Evolutionary conservation across 2,113 vertebrate genomes (phyloP).

Genomic region (Ivindomyrus marchei): DNA sequence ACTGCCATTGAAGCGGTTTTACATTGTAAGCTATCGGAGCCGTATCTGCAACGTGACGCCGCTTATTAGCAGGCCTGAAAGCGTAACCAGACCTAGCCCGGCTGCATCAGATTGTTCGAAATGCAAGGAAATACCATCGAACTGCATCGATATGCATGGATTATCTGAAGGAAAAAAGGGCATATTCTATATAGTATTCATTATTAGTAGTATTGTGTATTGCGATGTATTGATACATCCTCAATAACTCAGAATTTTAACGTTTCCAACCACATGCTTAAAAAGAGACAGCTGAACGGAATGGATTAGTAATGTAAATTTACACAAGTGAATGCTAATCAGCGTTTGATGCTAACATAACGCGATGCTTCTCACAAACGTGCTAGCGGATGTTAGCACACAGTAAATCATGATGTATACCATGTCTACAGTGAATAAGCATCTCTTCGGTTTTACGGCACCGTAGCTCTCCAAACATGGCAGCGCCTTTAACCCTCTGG

Average conservation of each 20-base stretch:
- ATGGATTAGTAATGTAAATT: neutral
- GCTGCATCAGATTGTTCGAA: no score
- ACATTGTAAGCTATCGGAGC: neutral
- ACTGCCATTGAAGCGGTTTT: neutral
- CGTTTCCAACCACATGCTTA: neutral
- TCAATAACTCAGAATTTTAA: neutral
- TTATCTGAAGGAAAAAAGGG: neutral
- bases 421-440: neutral
- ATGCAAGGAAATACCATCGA: no score
- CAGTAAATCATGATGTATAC: neutral
- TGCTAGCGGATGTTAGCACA: neutral
- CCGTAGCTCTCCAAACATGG: neutral
- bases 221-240: neutral
- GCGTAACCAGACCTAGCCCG: neutral
- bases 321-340: neutral
- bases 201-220: neutral
- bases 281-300: neutral
- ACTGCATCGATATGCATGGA: neutral
- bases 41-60: neutral
- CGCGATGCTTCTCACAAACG: neutral
- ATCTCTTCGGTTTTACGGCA: neutral
- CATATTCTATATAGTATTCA: no score
- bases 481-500: neutral
- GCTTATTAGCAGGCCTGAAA: neutral
- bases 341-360: neutral